Evolutionary conservation across 2,797 vertebrate species (phyloP), one percentile per base, ranked within the genome.

Genomic region (Rhabdomys pumilio): DNA sequence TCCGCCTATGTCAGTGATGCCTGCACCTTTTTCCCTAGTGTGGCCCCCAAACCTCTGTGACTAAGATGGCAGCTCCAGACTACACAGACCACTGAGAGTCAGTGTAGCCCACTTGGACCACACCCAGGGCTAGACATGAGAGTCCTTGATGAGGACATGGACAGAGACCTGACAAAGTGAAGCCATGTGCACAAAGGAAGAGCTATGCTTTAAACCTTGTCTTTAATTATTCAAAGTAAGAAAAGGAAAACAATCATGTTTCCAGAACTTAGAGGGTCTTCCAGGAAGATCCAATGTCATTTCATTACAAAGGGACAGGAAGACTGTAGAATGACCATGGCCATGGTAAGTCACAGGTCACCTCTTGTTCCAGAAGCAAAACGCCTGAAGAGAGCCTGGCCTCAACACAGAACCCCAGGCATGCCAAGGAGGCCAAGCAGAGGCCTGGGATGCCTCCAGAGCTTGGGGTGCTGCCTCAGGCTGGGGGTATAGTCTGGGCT

Each of bases 231-330:
- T 81, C 2, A 77, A n/a, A 55, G 10, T 20, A 31, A 26, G 50
- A 34, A 55, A 34, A 17, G 22, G 14, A 34, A 22, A 61, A 19
- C 14, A 26, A 0, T 31, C 22, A 29, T 5, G 0, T 34, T 38
- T 38, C 47, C 55, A 63, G 31, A 75, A 34, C 14, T 9, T 0
- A 47, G 6, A 12, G 34, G 12, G 4, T 10, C 65, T 13, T 26
- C 11, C 10, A 1, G 8, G 12, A 24, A 0, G 31, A 15, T 5
- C 41, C n/a, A 12, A 12, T 3, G 38, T 88, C 59, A 11, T 8
- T 31, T 50, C 1, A 79, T 13, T 41, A 31, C 34, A 10, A 31
- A 31, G 80, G 44, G 53, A 3, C 8, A 15, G 75, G 15, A 19
- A 47, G 15, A 47, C 4, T 53, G 44, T 0, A n/a, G n/a, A 15